Conservation (phyloP, 2,888 invertebrate genomes). For the Drosophila ochracea region DNA sequence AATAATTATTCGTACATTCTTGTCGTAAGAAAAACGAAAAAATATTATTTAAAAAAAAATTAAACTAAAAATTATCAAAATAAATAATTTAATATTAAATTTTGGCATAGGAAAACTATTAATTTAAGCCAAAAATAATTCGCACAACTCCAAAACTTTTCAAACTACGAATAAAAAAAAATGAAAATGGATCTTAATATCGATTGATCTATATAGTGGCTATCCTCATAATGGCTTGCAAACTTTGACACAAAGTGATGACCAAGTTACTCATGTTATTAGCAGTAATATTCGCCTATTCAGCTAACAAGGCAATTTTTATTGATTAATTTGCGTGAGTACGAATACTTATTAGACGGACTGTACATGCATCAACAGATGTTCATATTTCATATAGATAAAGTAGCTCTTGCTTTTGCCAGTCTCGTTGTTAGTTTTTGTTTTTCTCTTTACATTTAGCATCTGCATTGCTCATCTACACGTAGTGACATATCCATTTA, state of each 20-base stretch:
- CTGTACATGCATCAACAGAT: neutral
- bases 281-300: neutral
- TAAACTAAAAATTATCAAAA: neutral
- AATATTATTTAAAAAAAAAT: neutral
- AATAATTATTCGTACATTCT: neutral
- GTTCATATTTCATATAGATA: neutral
- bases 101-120: neutral
- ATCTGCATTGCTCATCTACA: constrained; percentile 27
- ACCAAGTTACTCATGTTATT: neutral
- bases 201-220: neutral
- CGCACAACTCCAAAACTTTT: neutral
- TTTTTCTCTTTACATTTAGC: constrained; percentile 18
- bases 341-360: neutral
- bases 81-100: neutral
- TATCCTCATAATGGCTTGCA: neutral
- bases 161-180: neutral
- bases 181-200: neutral
- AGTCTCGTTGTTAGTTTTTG: constrained; percentile 7
- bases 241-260: neutral
- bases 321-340: neutral
- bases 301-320: neutral
- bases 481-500: constrained; percentile 34
- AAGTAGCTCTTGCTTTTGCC: neutral
- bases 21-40: neutral
- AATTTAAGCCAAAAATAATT: neutral